These are phyloP conservation scores for Marmota monax DNA, from an alignment of 2,113 vertebrate genomes.

Conservation along the genomic window DNA sequence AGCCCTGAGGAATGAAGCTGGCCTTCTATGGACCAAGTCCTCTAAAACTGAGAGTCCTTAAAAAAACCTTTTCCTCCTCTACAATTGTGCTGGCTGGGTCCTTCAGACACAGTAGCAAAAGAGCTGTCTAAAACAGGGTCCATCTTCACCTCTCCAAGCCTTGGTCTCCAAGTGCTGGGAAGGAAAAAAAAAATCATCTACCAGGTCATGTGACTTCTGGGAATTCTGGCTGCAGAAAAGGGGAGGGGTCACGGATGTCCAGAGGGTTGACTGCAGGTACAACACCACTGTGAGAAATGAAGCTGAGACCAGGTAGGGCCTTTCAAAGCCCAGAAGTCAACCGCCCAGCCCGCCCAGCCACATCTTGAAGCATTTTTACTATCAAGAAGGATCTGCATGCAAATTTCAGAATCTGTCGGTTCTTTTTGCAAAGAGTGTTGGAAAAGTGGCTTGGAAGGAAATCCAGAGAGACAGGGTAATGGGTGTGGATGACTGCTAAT, in stretches of 20 bases:
- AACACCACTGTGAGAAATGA: background rate
- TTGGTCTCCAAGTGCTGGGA: background rate
- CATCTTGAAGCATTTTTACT: constrained; percentile 86
- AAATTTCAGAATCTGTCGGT: constrained; percentile 84
- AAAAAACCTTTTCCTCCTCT: no score
- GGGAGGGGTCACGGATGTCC: background rate
- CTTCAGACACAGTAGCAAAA: no score
- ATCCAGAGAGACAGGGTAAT: constrained; percentile 90
- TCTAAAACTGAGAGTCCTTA: no score
- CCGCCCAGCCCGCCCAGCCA: constrained; percentile 26
- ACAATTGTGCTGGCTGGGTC: no score
- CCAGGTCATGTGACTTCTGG: background rate
- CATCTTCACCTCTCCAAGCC: background rate
- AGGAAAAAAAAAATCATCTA: background rate
- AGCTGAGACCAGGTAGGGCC: background rate
- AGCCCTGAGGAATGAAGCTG: no score
- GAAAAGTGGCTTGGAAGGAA: constrained; percentile 85
- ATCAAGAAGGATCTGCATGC: constrained; percentile 81
- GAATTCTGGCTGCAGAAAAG: background rate
- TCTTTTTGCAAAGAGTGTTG: constrained; percentile 82
- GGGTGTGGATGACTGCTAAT: constrained; percentile 86
- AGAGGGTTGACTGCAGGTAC: rapidly evolving
- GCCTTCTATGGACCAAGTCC: no score
- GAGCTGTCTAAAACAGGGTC: background rate
- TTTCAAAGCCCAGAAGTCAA: constrained; percentile 11